These are phyloP conservation scores for Parochlus steinenii DNA, from an alignment of 2,888 invertebrate genomes.

Conservation along the genomic window DNA sequence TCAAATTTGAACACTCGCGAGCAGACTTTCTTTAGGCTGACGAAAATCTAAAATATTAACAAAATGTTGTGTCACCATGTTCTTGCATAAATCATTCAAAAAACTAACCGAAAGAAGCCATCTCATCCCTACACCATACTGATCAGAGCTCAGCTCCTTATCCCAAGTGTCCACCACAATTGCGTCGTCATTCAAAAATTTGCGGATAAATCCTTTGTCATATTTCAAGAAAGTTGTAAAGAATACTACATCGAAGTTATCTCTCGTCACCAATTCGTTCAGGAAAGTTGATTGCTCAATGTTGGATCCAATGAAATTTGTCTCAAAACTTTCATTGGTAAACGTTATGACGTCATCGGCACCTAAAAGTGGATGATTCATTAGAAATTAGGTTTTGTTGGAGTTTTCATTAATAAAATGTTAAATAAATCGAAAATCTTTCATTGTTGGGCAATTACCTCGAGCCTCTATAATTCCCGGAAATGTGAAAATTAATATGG, in stretches of 20 bases:
- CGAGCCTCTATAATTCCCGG: conserved; percentile 1
- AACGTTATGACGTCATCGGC: conserved; percentile 35
- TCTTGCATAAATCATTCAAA: neutral
- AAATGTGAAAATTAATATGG: neutral
- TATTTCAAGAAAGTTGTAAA: conserved; percentile 18
- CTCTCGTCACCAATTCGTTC: conserved; percentile 23
- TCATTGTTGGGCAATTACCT: conserved; percentile 5
- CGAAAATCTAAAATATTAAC: conserved; percentile 10
- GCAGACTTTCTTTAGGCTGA: conserved; percentile 10
- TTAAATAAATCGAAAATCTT: conserved; percentile 1
- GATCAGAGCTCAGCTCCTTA: conserved; percentile 33
- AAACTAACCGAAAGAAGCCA: conserved; percentile 28
- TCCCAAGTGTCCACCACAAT: conserved; percentile 32
- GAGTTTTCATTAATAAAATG: neutral
- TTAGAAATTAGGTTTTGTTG: neutral
- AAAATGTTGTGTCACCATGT: neutral
- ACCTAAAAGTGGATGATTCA: conserved; percentile 21
- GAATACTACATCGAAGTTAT: conserved; percentile 25
- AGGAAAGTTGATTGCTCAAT: conserved; percentile 14
- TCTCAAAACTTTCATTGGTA: conserved; percentile 12
- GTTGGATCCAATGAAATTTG: conserved; percentile 11
- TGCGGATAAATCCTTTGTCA: conserved; percentile 18
- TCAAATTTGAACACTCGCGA: conserved; percentile 2
- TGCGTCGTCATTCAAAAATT: conserved; percentile 18
- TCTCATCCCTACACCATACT: conserved; percentile 32